These are phyloP conservation scores for Urechis unicinctus DNA, from an alignment of 2,888 invertebrate species.

Conservation along the genomic window DNA sequence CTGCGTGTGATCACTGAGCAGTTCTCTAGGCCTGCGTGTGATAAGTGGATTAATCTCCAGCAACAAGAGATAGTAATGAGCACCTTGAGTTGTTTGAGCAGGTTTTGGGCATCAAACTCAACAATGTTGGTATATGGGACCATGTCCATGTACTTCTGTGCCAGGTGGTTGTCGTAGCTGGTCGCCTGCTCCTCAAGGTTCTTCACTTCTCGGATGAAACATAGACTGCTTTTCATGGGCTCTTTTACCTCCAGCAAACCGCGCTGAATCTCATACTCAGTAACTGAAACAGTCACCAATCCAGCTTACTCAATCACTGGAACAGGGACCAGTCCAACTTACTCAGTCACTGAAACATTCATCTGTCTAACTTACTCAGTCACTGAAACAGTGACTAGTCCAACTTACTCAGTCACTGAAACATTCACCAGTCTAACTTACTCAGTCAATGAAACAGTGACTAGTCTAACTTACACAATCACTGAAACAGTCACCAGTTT, in stretches of 20 bases:
- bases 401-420: too few species aligned
- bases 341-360: too few species aligned
- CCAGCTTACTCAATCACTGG: too few species aligned
- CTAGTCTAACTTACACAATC: too few species aligned
- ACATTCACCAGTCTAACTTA: too few species aligned
- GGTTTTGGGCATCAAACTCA: conserved; percentile 19
- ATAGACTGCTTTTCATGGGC: conserved; percentile 13
- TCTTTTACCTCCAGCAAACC: conserved; percentile 16
- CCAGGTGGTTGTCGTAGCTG: conserved; percentile 2
- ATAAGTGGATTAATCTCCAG: too few species aligned
- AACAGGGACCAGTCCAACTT: too few species aligned
- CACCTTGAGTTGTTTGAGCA: conserved; percentile 12
- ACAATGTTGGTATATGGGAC: conserved; percentile 7
- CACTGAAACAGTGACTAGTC: too few species aligned
- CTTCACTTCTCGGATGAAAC: conserved; percentile 17
- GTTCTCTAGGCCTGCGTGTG: too few species aligned
- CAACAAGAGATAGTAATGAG: neutral
- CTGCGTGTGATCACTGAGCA: neutral
- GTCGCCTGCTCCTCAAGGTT: conserved; percentile 14
- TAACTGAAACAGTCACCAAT: conserved; percentile 23
- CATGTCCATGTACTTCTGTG: conserved; percentile 16
- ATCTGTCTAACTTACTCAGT: too few species aligned
- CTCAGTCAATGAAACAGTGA: too few species aligned
- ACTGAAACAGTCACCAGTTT: too few species aligned
- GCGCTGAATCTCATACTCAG: conserved; percentile 22